phyloP scores from a whole-genome alignment of 2,888 invertebrate species.

The Stegophylla sp. region DNA sequence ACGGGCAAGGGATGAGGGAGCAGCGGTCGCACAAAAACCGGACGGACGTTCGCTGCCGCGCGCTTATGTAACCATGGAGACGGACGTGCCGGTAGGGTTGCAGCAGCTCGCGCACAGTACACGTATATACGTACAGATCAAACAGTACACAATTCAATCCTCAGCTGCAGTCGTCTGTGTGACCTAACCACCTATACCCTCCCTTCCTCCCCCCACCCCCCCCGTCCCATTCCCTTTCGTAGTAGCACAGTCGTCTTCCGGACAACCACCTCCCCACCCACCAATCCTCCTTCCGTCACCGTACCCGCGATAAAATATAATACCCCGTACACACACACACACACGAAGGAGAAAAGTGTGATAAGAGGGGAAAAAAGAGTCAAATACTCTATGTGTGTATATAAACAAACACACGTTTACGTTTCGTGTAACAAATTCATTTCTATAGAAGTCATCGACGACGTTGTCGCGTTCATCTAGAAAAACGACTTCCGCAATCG shows the following conservation, averaged over 20 bases:
- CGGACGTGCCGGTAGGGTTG: constrained; percentile 49
- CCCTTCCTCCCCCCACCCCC: background rate
- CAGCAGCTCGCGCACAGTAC: background rate
- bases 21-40: constrained; percentile 32
- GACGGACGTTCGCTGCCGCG: constrained; percentile 39
- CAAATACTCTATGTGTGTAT: background rate
- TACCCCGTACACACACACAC: background rate
- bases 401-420: background rate
- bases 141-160: constrained; percentile 51
- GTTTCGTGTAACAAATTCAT: background rate
- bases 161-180: background rate
- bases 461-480: too few species aligned
- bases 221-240: too few species aligned
- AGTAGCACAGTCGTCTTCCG: background rate
- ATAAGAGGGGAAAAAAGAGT: background rate
- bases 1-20: background rate
- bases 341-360: background rate
- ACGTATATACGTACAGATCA: too few species aligned
- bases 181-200: background rate
- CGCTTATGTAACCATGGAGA: constrained; percentile 51
- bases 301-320: background rate
- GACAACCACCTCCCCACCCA: background rate
- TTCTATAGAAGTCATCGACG: background rate
- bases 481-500: constrained; percentile 25
- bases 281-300: background rate